Conservation (phyloP, 2,797 vertebrate genomes). For the Odontamblyopus rebecca region DNA sequence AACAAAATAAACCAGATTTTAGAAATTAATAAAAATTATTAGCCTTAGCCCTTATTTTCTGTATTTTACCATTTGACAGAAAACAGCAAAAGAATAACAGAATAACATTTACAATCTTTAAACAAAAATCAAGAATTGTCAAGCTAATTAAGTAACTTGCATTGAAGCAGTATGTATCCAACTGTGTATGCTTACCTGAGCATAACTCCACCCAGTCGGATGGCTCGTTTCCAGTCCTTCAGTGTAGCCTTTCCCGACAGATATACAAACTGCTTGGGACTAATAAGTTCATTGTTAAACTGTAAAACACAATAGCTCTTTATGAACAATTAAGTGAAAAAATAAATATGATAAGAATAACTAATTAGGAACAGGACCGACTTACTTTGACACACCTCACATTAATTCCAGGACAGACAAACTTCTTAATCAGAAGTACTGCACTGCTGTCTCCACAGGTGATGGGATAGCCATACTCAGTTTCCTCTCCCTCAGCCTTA, state of each 20-base stretch:
- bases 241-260: constrained; percentile 92
- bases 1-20: no score
- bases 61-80: no score
- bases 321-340: neutral
- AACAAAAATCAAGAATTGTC: neutral
- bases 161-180: neutral
- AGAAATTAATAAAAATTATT: no score
- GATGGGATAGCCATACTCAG: constrained; percentile 91
- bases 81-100: no score
- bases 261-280: constrained; percentile 94
- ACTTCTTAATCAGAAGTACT: constrained; percentile 92
- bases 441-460: constrained; percentile 93
- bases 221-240: constrained; percentile 96
- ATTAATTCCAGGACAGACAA: constrained; percentile 94
- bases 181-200: constrained; percentile 79
- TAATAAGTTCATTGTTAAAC: constrained; percentile 95
- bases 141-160: neutral
- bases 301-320: constrained; percentile 54
- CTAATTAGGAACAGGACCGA: neutral
- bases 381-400: constrained; percentile 90
- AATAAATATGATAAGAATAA: neutral
- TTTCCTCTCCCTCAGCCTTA: constrained; percentile 64
- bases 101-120: neutral
- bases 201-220: constrained; percentile 92
- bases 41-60: no score